Base-by-base conservation (phyloP, 2,797 vertebrate genomes). In the Epinephelus coioides region DNA sequence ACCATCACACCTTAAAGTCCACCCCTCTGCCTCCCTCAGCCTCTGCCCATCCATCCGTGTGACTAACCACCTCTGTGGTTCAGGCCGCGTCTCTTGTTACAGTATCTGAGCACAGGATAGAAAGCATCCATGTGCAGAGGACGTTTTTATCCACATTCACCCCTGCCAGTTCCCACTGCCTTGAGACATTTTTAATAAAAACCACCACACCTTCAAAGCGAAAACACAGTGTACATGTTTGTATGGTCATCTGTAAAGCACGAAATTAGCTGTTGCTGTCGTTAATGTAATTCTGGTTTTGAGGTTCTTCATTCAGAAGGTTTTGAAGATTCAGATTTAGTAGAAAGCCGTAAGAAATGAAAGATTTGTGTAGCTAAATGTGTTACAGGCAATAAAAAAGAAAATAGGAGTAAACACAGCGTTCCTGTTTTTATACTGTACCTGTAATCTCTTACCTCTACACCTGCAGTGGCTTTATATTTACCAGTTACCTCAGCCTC, bases 71-170 rank as follows among this genome's bases (percentile, higher is more conserved):
- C 74, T 38, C 73, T 55, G 65, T 65, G 79, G 69, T 86, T 69
- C 62, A 30, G 78, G 73, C 66, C 57, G 4, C 17, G 51, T 88
- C 73, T 88, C 73, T 80, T 76, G 86, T 88, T 92, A 80, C 78
- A 90, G 74, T 67, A 68, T 78, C 63, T 77, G 85, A 90, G 70
- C 88, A 85, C 81, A 61, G 77, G 34, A 90, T 79, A 86, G 79
- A 69, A 74, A 64, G 78, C 78, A 76, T 84, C 81, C 89, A 81
- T 85, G 85, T 90, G 88, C 75, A 83, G 68, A 91, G 70, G 83
- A 84, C 14, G 23, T 81, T 86, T 89, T 85, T 74, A 86, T 88
- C 78, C 78, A 66, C 68, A 70, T 60, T 74, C 67, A 64, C 76
- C 72, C 76, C 81, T 82, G 72, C 68, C 86, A 85, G 63, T 82